Evolutionary conservation across 1,140 invertebrate genomes (phyloP).

Genomic region (Argopecten irradians): DNA sequence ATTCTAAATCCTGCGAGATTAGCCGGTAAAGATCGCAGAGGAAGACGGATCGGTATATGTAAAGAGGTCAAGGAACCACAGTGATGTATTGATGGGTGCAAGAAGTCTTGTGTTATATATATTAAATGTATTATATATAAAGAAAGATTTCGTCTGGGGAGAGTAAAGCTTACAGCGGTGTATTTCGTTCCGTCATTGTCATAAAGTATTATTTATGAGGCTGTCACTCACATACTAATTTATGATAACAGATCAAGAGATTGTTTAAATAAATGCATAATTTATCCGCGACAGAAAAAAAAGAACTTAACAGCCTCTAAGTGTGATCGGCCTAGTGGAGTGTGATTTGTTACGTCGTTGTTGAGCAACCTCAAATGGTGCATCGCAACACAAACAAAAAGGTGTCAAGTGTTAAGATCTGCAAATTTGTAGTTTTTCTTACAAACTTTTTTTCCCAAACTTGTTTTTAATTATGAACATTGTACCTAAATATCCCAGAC

Average conservation of each 20-base stretch:
- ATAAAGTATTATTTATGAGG: background rate
- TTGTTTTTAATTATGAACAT: no score
- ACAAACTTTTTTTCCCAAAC: no score
- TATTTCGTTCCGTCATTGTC: background rate
- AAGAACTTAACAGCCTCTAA: no score
- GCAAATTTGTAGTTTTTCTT: no score
- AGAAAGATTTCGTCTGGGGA: background rate
- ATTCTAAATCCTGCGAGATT: background rate
- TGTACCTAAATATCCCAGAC: no score
- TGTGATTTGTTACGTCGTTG: background rate
- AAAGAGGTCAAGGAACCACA: background rate
- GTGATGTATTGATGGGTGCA: background rate
- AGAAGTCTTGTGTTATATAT: background rate
- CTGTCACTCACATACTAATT: background rate
- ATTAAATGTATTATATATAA: background rate
- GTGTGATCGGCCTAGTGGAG: background rate
- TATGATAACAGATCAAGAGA: background rate
- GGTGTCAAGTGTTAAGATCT: no score
- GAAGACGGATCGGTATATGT: background rate
- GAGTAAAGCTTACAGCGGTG: background rate
- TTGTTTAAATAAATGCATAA: constrained; percentile 19
- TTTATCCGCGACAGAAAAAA: background rate
- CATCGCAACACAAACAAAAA: background rate
- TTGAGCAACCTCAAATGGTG: background rate
- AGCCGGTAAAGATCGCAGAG: background rate